These are phyloP conservation scores for Philereme vetulata DNA, from an alignment of 2,888 invertebrate species.

Conservation along the genomic window DNA sequence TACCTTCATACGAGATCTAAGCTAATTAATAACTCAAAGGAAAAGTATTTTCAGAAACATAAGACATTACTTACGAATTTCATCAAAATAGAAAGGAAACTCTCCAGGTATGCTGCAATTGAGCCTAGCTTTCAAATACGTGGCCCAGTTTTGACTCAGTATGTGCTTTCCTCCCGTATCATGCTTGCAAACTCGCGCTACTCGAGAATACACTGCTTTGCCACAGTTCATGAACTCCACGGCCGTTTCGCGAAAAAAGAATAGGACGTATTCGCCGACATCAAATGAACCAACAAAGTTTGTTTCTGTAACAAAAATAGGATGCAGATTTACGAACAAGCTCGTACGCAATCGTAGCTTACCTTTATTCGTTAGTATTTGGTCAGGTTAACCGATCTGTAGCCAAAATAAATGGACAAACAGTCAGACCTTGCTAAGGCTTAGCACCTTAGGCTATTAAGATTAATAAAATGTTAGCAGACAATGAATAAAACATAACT, in stretches of 20 bases:
- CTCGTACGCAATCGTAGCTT: background rate
- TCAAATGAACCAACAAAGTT: conserved; percentile 89
- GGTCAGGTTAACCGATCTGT: no score
- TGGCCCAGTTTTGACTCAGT: conserved; percentile 87
- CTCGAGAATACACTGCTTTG: conserved; percentile 88
- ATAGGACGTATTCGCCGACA: conserved; percentile 86
- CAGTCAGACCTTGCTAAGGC: no score
- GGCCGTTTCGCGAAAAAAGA: conserved; percentile 89
- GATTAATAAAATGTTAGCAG: no score
- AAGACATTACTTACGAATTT: conserved; percentile 84
- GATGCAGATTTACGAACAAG: background rate
- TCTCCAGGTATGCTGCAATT: conserved; percentile 89
- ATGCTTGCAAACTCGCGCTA: conserved; percentile 89
- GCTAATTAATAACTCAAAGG: background rate
- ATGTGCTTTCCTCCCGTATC: conserved; percentile 87
- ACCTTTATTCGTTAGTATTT: no score
- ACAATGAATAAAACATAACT: no score
- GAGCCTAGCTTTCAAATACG: conserved; percentile 87
- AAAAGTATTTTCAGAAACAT: background rate
- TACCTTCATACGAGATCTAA: background rate
- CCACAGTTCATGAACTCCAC: conserved; percentile 88
- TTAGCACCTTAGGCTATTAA: no score
- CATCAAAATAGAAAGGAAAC: conserved; percentile 90
- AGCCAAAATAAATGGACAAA: no score
- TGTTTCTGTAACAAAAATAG: conserved; percentile 79